Percentiles rank a stretch among this genome's conserved stretches.
These are phyloP conservation scores for Lota lota DNA, from an alignment of 2,113 vertebrate genomes.

Conservation along the genomic window DNA sequence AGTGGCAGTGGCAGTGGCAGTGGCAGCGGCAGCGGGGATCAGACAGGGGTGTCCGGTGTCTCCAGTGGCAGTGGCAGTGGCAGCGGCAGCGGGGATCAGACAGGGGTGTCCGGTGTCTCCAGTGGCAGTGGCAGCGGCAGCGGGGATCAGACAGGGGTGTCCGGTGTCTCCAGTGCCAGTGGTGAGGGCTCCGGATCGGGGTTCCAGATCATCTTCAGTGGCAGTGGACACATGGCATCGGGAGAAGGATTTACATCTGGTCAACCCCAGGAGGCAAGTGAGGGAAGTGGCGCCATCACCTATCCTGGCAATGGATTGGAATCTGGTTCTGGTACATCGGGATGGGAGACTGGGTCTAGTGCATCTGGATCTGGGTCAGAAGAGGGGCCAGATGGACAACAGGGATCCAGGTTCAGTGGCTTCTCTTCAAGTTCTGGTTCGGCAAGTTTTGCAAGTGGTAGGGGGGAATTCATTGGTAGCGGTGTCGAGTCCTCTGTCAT, in stretches of 20 bases:
- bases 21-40: neutral
- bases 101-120: neutral
- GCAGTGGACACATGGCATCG: conserved; percentile 34
- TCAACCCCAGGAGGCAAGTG: conserved; percentile 45
- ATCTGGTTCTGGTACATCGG: conserved; percentile 69
- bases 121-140: conserved; percentile 17
- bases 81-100: neutral
- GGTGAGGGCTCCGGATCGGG: conserved; percentile 61
- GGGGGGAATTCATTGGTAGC: conserved; percentile 56
- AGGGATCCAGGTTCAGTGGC: conserved; percentile 47
- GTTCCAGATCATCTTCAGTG: conserved; percentile 36
- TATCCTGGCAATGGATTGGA: conserved; percentile 33
- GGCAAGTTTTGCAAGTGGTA: conserved; percentile 27
- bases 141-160: neutral
- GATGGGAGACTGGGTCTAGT: conserved; percentile 62
- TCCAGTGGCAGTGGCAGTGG: conserved; percentile 34
- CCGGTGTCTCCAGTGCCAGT: conserved; percentile 13
- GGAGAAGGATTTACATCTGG: conserved; percentile 53
- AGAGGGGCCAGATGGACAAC: conserved; percentile 12
- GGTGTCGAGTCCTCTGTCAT: conserved; percentile 67
- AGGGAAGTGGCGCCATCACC: conserved; percentile 38
- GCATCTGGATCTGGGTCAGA: conserved; percentile 51
- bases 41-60: neutral
- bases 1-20: conserved; percentile 48
- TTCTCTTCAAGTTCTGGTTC: conserved; percentile 64